Conservation (phyloP, 2,113 vertebrate genomes). For the Psilopogon haemacephalus region DNA sequence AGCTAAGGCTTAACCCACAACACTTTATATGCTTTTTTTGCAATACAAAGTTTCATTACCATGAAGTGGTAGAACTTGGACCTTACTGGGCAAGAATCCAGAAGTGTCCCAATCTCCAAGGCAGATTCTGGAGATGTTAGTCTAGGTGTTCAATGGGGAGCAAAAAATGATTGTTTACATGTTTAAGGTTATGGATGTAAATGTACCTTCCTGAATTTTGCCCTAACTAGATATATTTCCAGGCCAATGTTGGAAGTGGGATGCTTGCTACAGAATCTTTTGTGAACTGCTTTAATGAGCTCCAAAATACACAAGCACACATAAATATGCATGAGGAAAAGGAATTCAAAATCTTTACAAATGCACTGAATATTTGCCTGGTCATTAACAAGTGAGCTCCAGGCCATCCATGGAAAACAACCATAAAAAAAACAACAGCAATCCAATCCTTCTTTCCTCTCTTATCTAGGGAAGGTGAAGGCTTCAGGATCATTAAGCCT, state of each 20-base stretch:
- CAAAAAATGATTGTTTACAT: not conserved
- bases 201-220: not conserved
- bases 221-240: not conserved
- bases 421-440: conserved; percentile 17
- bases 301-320: conserved; percentile 12
- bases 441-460: not conserved
- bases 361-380: conserved; percentile 43
- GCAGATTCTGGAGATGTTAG: not conserved
- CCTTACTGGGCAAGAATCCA: not conserved
- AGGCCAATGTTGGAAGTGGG: not conserved
- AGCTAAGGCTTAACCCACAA: not conserved
- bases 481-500: not conserved
- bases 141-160: not conserved
- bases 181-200: not conserved
- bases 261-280: conserved; percentile 40
- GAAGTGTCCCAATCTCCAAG: not conserved
- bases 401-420: conserved; percentile 36
- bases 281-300: conserved; percentile 51
- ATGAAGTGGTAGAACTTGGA: not conserved
- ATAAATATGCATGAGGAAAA: conserved; percentile 69
- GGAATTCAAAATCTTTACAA: conserved; percentile 62
- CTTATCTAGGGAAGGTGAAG: not conserved
- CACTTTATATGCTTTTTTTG: not conserved
- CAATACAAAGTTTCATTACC: not conserved
- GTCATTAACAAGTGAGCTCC: conserved; percentile 54